Evolutionary conservation across 2,797 vertebrate genomes (phyloP).

Genomic region (Sitta carolinensis): DNA sequence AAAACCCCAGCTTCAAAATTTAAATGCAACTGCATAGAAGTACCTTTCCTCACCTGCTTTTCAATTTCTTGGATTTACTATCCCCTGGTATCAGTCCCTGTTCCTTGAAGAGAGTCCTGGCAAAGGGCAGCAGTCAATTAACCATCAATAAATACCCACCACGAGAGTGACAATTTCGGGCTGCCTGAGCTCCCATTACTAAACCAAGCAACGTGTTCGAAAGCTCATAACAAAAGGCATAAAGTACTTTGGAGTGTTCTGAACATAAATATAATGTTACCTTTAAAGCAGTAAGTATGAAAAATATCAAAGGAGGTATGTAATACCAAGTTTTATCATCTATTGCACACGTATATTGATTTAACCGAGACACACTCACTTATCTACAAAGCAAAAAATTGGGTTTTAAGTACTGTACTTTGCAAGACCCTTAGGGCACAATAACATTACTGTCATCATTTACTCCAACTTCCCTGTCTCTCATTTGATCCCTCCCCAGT

Average conservation of each 20-base stretch:
- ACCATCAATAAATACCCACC: constrained; percentile 13
- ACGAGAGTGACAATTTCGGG: neutral
- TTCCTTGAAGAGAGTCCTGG: neutral
- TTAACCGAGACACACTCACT: constrained; percentile 46
- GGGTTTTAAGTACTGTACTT: constrained; percentile 57
- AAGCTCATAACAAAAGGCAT: neutral
- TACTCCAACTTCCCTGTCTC: neutral
- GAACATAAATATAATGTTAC: constrained; percentile 21
- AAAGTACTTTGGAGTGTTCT: neutral
- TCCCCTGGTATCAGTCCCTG: neutral
- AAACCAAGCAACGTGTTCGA: neutral
- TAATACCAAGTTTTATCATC: constrained; percentile 53
- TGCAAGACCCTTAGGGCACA: constrained; percentile 53
- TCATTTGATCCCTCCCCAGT: neutral
- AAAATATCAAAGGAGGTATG: constrained; percentile 46
- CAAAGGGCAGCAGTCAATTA: constrained; percentile 57
- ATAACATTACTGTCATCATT: constrained; percentile 54
- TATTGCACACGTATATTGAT: constrained; percentile 29
- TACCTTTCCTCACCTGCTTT: neutral
- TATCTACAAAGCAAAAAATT: constrained; percentile 67
- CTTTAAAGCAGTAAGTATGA: constrained; percentile 39
- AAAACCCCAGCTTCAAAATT: neutral
- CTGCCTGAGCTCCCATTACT: neutral
- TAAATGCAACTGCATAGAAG: neutral
- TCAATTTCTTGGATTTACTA: neutral